These are phyloP conservation scores for Oligia fasciuncula DNA, from an alignment of 2,888 invertebrate species.

Conservation along the genomic window DNA sequence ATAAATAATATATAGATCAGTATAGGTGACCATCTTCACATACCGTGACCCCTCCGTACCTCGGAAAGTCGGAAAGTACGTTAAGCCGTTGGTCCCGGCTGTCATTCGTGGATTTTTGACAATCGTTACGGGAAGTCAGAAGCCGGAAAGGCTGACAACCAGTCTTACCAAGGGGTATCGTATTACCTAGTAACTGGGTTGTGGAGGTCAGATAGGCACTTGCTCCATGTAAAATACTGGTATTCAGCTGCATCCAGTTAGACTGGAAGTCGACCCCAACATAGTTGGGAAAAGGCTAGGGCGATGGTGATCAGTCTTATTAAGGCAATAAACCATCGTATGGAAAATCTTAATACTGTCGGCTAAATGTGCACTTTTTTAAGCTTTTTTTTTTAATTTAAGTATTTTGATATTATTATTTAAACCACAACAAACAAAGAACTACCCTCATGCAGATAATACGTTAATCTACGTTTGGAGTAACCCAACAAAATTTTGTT, in stretches of 20 bases:
- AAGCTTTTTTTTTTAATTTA: no score
- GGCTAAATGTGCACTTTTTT: background rate
- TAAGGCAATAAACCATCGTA: background rate
- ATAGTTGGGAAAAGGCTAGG: background rate
- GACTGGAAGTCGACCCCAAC: background rate
- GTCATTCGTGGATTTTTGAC: background rate
- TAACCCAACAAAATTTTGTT: constrained; percentile 18
- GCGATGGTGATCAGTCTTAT: background rate
- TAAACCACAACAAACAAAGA: background rate
- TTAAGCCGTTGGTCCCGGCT: no score
- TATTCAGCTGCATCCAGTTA: background rate
- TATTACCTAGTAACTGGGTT: background rate
- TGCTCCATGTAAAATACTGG: background rate
- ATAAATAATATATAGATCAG: background rate
- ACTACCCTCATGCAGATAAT: background rate
- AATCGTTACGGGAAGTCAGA: background rate
- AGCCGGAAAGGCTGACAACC: background rate
- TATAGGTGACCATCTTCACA: no score
- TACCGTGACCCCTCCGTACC: no score
- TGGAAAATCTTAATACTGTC: background rate
- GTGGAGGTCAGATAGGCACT: background rate
- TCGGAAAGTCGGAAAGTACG: no score
- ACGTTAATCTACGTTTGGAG: constrained; percentile 9
- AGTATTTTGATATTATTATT: no score
- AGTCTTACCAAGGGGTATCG: background rate